Evolutionary conservation across 2,797 vertebrate genomes (phyloP).

Genomic region (Peromyscus eremicus): DNA sequence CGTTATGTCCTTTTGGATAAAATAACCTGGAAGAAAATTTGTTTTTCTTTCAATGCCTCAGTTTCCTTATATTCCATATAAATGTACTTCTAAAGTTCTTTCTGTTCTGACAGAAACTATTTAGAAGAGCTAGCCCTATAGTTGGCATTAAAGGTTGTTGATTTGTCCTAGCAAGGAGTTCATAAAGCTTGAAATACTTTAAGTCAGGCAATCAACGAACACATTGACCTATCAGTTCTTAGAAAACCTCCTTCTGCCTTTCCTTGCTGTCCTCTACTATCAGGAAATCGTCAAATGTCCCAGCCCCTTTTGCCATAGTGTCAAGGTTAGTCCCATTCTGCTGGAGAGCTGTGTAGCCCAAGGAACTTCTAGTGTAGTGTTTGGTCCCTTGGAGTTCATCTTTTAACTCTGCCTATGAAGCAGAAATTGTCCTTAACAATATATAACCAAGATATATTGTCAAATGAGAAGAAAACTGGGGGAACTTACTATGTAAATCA

Average conservation of each 20-base stretch:
- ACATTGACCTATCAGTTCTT: slow-evolving; percentile 17
- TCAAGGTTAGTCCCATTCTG: slow-evolving; percentile 5
- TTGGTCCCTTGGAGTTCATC: neutral
- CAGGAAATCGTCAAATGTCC: slow-evolving; percentile 1
- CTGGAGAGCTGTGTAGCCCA: neutral
- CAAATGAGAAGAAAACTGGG: slow-evolving; percentile 44
- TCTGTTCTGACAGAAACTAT: slow-evolving; percentile 3
- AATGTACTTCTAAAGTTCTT: slow-evolving; percentile 22
- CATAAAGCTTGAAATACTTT: slow-evolving; percentile 24
- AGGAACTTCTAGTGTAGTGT: neutral
- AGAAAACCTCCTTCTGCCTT: neutral
- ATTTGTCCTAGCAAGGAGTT: slow-evolving; percentile 43
- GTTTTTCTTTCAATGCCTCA: slow-evolving; percentile 2
- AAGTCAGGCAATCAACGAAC: slow-evolving; percentile 2
- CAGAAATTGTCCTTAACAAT: neutral
- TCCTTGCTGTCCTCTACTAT: neutral
- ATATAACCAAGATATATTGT: slow-evolving; percentile 5
- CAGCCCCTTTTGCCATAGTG: neutral
- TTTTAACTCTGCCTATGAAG: slow-evolving; percentile 8
- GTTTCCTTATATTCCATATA: slow-evolving; percentile 41
- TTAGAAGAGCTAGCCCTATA: slow-evolving; percentile 22
- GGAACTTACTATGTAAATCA: neutral
- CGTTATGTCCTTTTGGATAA: neutral
- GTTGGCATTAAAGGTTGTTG: neutral
- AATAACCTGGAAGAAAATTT: neutral